Evolutionary conservation across 1,140 invertebrate genomes (phyloP).

Genomic region (Hestina assimilis): DNA sequence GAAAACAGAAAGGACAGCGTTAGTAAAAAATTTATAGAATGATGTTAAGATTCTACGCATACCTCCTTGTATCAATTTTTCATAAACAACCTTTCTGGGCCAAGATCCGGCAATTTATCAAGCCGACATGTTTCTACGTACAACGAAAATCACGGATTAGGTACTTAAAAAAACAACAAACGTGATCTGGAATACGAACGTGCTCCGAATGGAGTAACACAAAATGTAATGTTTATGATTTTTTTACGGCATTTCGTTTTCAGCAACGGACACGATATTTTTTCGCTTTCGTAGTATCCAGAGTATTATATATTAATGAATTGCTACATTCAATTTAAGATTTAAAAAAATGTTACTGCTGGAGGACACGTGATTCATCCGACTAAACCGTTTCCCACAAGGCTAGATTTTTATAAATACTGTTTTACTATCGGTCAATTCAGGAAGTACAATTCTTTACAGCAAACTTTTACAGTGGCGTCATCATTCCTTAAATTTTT

Average conservation of each 20-base stretch:
- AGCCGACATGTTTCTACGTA: conserved; percentile 39
- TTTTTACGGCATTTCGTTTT: conserved; percentile 38
- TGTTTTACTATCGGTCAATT: too few relatives aligned
- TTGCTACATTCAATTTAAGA: neutral
- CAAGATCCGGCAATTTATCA: conserved; percentile 46
- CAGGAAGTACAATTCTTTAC: too few relatives aligned
- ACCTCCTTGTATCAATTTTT: conserved; percentile 40
- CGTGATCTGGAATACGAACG: conserved; percentile 41
- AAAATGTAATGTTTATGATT: conserved; percentile 48
- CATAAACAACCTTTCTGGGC: conserved; percentile 38
- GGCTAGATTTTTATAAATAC: too few relatives aligned
- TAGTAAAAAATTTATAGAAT: neutral
- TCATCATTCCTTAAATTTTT: too few relatives aligned
- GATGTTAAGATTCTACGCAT: conserved; percentile 1
- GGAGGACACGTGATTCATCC: too few relatives aligned
- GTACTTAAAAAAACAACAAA: conserved; percentile 47
- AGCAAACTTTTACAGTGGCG: too few relatives aligned
- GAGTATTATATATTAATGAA: conserved; percentile 4
- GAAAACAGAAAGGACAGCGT: too few relatives aligned
- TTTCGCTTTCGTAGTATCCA: conserved; percentile 18
- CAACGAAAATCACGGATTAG: conserved; percentile 53
- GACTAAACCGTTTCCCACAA: too few relatives aligned
- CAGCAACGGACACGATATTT: conserved; percentile 28
- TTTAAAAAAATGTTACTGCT: too few relatives aligned
- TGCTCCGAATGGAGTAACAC: conserved; percentile 38